Conservation (phyloP, 37 sponge, comb jelly and placozoan genomes). For the Hexactinellida sp. region DNA sequence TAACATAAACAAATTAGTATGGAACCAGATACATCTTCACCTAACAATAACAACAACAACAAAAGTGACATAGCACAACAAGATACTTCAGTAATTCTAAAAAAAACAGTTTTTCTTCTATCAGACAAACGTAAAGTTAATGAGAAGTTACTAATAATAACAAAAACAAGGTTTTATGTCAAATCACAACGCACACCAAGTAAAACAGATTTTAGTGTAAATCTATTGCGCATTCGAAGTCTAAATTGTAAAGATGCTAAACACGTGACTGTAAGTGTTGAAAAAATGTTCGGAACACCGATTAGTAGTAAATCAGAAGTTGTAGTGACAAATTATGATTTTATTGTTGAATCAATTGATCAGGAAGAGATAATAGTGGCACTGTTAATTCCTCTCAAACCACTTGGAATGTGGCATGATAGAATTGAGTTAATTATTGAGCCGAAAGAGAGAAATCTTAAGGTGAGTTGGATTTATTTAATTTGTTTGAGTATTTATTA, state of each 20-base stretch:
- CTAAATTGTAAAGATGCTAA: background rate
- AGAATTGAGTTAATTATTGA: background rate
- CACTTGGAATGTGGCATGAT: conserved; percentile 9
- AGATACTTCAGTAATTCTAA: background rate
- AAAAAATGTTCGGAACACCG: background rate
- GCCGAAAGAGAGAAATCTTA: background rate
- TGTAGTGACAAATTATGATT: conserved; percentile 2
- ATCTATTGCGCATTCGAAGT: background rate
- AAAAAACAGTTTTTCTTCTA: background rate
- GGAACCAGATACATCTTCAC: background rate
- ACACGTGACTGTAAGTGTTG: background rate
- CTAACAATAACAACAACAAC: background rate
- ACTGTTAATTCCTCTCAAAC: background rate
- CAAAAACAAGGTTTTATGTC: background rate
- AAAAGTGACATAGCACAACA: background rate
- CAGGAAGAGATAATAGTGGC: background rate
- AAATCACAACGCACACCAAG: background rate
- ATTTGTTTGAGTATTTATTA: background rate
- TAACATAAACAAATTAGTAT: too few species aligned
- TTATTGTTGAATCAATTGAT: background rate
- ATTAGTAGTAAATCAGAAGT: background rate
- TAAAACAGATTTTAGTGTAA: background rate
- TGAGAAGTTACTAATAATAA: background rate
- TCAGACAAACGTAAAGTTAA: conserved; percentile 11
- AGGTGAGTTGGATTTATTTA: background rate